Evolutionary conservation across 2,888 invertebrate species (phyloP), one percentile per base, ranked within the genome.

Genomic region (Drosophila lacicola): DNA sequence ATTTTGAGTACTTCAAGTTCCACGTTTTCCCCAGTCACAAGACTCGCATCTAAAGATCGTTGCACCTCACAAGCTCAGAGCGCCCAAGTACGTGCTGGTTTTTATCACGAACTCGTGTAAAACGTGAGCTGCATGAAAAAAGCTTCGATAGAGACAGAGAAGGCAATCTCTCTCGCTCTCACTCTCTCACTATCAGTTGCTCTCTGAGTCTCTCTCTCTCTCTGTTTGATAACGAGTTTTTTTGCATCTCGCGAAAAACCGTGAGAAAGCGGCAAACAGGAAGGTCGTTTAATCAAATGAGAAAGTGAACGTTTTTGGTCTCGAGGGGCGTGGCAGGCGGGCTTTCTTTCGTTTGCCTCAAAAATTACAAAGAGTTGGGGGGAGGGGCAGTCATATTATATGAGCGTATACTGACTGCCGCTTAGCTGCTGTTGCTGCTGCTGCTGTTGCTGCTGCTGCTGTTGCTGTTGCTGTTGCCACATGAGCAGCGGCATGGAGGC

Each of bases 401-500:
- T 25, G 19, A 41, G 55, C 42, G 33, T 50, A 70, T 87, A 83
- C 83, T 83, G 84, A 83, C 83, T 84, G 78, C 72, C 57, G 57
- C 45, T 61, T n/a, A 37, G 60, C 14, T 69, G 61, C 9, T 50
- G 57, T 0, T 36, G 56, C 14, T 14, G 53, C 2, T 17, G 49
- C 1, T 44, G 73, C 4, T 58, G 82, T 4, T 68, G 72, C 1
- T 95, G 80, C 94, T 93, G 78, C 1, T 69, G 82, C 1, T 65
- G 80, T 10, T 55, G 53, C 3, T 71, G 74, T 3, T 87, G 77
- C 8, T 80, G 86, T 95, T 96, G 96, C 80, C 84, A 80, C 68
- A 81, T 73, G 50, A 96, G 94, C 91, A 95, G 94, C 70, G 96
- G 95, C 92, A 95, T 94, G 90, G 94, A 94, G 79, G 94, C 90